Conservation (phyloP, 2,797 vertebrate genomes). For the Fistularia tabacaria region DNA sequence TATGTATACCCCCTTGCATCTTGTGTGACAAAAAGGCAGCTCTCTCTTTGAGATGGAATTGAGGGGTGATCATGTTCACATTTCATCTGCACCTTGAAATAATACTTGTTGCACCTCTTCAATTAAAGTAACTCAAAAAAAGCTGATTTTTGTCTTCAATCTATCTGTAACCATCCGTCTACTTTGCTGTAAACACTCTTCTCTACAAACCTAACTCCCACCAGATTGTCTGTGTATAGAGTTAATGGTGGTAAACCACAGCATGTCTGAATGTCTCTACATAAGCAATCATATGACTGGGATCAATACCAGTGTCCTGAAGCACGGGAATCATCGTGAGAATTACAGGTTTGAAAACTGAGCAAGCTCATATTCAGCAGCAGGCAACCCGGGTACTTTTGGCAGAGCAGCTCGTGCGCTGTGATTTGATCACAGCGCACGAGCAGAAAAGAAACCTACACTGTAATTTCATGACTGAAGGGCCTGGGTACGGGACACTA, state of each 20-base stretch:
- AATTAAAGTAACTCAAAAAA: conserved; percentile 20
- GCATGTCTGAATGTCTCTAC: conserved; percentile 34
- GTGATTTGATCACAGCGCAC: conserved; percentile 56
- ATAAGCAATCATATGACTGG: conserved; percentile 42
- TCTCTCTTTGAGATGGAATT: too few relatives aligned
- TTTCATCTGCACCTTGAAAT: too few relatives aligned
- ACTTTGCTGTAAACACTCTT: conserved; percentile 31
- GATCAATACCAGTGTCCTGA: conserved; percentile 53
- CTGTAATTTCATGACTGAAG: conserved; percentile 77
- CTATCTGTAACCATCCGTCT: conserved; percentile 45
- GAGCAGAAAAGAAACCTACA: conserved; percentile 61
- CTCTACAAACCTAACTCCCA: conserved; percentile 38
- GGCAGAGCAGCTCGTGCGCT: conserved; percentile 5
- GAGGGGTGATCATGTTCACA: too few relatives aligned
- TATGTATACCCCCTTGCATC: too few relatives aligned
- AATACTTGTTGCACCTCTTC: conserved; percentile 13
- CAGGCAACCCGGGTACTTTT: conserved; percentile 36
- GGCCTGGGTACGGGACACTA: conserved; percentile 41
- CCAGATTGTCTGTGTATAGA: conserved; percentile 61
- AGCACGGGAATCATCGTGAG: conserved; percentile 45
- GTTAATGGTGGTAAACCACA: conserved; percentile 61
- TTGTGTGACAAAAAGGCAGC: too few relatives aligned
- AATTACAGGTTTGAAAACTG: conserved; percentile 61
- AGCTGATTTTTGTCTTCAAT: conserved; percentile 39
- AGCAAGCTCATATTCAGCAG: conserved; percentile 35